Base-by-base conservation (phyloP, 2,797 vertebrate genomes). In the Neoniphon sammara region DNA sequence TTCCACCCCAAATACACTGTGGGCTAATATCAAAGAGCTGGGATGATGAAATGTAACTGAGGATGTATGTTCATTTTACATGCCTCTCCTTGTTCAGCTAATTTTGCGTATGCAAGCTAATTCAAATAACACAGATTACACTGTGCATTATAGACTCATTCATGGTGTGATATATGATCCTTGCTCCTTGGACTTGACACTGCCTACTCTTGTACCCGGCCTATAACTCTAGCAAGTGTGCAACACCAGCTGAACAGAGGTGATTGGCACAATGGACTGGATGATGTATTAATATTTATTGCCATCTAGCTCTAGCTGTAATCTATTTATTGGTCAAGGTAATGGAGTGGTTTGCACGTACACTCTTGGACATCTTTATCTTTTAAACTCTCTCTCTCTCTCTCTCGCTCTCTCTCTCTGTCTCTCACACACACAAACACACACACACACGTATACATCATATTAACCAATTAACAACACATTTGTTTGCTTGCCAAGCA, bases 1-100 rank as follows among this genome's bases (percentile, higher is more conserved):
- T 66, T n/a, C 46, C 36, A 50, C 70, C 58, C 2, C 47, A 1
- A 6, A 34, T 18, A 70, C 66, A 47, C 39, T 8, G n/a, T 54
- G 73, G 77, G 20, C 70, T 84, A 23, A 75, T 21, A 46, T 56
- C 14, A 44, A 58, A 70, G 4, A 34, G 53, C 80, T 79, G 76
- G 54, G 67, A 20, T 74, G 68, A 81, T 31, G 39, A 81, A 63
- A 77, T 23, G 5, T 1, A 34, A 23, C 25, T 4, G 21, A 7
- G 68, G 75, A 74, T 70, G 55, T 15, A 4, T 15, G n/a, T n/a
- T n/a, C n/a, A n/a, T n/a, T n/a, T 34, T 31, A 56, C 14, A 31
- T 8, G 9, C 2, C 27, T 9, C 14, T 44, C 14, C 14, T 14
- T 15, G 15, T 6, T n/a, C n/a, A 49, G 47, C 47, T 49, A 9